Evolutionary conservation across 2,888 invertebrate genomes (phyloP).

Genomic region (Alloscopus bannaensis): DNA sequence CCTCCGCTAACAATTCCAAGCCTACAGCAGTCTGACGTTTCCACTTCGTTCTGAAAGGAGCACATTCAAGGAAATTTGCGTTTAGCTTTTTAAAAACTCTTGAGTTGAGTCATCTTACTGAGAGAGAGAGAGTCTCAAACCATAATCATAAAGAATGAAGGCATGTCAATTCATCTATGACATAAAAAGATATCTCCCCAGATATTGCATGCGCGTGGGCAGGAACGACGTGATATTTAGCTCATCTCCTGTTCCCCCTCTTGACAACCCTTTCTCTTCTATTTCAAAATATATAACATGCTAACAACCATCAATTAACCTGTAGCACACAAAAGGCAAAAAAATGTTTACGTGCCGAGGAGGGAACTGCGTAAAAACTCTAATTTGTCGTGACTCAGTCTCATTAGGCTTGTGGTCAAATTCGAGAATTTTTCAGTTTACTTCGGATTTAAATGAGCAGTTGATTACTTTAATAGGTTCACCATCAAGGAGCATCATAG

Average conservation of each 20-base stretch:
- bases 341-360: slow-evolving; percentile 15
- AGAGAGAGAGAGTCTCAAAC: no score
- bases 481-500: background rate
- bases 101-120: slow-evolving; percentile 30
- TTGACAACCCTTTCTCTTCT: slow-evolving; percentile 6
- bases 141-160: slow-evolving; percentile 14
- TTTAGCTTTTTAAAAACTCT: background rate
- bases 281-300: background rate
- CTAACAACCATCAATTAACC: slow-evolving; percentile 59
- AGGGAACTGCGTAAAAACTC: slow-evolving; percentile 30
- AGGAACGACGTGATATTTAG: slow-evolving; percentile 7
- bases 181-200: background rate
- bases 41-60: slow-evolving; percentile 93
- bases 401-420: slow-evolving; percentile 49
- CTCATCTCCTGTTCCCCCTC: slow-evolving; percentile 2
- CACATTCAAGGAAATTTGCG: slow-evolving; percentile 15
- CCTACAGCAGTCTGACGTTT: slow-evolving; percentile 99
- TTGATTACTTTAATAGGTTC: slow-evolving; percentile 41
- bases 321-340: no score
- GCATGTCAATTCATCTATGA: slow-evolving; percentile 17
- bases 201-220: slow-evolving; percentile 21
- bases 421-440: slow-evolving; percentile 41
- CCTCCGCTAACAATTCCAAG: slow-evolving; percentile 95
- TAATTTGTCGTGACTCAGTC: slow-evolving; percentile 23
- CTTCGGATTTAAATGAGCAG: slow-evolving; percentile 52